Conservation (phyloP, 2,797 vertebrate species). For the Brachyrhaphis roseni region DNA sequence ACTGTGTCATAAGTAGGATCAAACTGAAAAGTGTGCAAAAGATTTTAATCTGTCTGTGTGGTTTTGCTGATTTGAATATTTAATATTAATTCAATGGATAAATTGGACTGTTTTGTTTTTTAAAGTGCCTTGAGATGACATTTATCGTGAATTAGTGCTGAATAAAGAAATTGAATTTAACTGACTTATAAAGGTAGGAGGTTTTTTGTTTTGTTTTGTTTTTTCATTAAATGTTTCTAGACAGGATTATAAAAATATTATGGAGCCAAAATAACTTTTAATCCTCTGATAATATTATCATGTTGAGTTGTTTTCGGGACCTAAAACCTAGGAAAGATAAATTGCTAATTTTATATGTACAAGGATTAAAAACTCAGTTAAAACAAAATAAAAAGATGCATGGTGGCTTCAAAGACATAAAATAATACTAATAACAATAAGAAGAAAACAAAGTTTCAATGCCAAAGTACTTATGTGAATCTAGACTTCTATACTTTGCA, state of each 20-base stretch:
- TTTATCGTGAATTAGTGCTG: not conserved
- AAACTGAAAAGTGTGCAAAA: not conserved
- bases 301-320: not conserved
- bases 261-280: not conserved
- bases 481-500: not conserved
- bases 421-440: not conserved
- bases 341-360: not conserved
- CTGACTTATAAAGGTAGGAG: not conserved
- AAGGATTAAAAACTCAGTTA: not conserved
- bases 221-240: not conserved
- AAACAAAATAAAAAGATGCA: not conserved
- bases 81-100: not conserved
- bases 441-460: not conserved
- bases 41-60: not conserved
- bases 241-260: not conserved
- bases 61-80: not conserved
- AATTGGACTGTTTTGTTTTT: not conserved
- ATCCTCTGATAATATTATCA: not conserved
- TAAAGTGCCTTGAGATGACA: not conserved
- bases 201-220: not conserved
- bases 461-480: too few relatives aligned
- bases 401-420: not conserved
- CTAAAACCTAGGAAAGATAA: not conserved
- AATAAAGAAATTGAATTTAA: not conserved
- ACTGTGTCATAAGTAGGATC: not conserved